Conservation (phyloP, 2,113 vertebrate genomes). For the Phaethon lepturus region DNA sequence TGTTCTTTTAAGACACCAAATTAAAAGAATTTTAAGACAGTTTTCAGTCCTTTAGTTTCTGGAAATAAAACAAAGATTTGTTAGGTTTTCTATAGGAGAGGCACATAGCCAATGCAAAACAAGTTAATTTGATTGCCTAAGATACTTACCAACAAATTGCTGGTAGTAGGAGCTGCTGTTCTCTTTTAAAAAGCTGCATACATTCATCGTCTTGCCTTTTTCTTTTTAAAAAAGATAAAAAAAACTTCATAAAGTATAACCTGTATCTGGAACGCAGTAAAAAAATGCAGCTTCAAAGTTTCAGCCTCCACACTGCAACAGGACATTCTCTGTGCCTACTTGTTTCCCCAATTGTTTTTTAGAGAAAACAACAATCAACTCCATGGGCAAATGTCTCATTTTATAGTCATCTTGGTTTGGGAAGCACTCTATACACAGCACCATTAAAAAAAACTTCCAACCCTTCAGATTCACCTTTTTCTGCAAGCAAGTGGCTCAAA, state of each 20-base stretch:
- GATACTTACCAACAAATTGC: background rate
- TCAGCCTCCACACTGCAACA: background rate
- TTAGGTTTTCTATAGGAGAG: background rate
- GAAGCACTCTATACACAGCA: background rate
- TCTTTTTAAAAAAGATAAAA: background rate
- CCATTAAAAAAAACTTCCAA: background rate
- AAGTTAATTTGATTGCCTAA: background rate
- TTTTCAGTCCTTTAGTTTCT: background rate
- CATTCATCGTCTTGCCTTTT: background rate
- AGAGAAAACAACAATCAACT: background rate
- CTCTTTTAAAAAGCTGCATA: background rate
- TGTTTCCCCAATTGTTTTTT: background rate
- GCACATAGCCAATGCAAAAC: background rate
- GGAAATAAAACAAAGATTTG: background rate
- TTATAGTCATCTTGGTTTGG: background rate
- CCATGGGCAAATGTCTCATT: background rate
- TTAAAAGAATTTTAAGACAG: background rate
- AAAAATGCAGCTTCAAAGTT: background rate
- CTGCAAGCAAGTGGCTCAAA: background rate
- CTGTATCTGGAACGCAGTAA: accelerated
- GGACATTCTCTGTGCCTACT: background rate
- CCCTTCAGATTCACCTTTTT: background rate
- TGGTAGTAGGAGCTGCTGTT: background rate
- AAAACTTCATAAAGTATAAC: background rate
- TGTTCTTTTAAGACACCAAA: background rate